Conservation (phyloP, 2,797 vertebrate genomes). For the Monodelphis domestica region DNA sequence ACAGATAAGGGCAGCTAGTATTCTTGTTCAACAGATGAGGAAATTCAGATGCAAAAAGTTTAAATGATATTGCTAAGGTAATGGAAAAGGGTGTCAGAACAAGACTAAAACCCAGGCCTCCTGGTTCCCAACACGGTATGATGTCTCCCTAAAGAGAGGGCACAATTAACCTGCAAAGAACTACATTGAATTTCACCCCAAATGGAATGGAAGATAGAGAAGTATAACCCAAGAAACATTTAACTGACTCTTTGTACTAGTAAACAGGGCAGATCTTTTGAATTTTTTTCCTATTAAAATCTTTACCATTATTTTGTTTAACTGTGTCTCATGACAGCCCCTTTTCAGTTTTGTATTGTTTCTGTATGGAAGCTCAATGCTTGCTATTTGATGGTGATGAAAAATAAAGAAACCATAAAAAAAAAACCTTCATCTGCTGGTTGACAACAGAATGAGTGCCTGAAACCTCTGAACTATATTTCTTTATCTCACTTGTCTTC, state of each 20-base stretch:
- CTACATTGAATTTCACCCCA: not conserved
- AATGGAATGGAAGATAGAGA: not conserved
- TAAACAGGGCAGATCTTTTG: not conserved
- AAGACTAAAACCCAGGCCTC: not conserved
- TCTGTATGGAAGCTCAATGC: not conserved
- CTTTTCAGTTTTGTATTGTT: not conserved
- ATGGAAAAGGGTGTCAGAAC: slow-evolving; percentile 7
- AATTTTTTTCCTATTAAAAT: not conserved
- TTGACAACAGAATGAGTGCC: not conserved
- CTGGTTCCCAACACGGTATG: not conserved
- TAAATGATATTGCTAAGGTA: not conserved
- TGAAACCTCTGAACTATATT: not conserved
- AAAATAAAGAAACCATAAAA: not conserved
- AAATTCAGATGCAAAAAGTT: slow-evolving; percentile 19
- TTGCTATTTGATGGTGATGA: not conserved
- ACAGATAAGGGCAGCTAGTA: not conserved
- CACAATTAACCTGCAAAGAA: not conserved
- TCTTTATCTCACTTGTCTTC: not conserved
- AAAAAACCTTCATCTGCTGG: fast-evolving
- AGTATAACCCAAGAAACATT: not conserved
- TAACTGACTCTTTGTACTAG: not conserved
- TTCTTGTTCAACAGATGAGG: not conserved
- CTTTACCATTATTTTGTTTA: not conserved
- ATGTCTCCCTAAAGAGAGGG: not conserved
- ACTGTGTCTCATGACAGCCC: not conserved